Evolutionary conservation across 2,888 invertebrate species (phyloP).

Genomic region (Rhodophaea formosa): DNA sequence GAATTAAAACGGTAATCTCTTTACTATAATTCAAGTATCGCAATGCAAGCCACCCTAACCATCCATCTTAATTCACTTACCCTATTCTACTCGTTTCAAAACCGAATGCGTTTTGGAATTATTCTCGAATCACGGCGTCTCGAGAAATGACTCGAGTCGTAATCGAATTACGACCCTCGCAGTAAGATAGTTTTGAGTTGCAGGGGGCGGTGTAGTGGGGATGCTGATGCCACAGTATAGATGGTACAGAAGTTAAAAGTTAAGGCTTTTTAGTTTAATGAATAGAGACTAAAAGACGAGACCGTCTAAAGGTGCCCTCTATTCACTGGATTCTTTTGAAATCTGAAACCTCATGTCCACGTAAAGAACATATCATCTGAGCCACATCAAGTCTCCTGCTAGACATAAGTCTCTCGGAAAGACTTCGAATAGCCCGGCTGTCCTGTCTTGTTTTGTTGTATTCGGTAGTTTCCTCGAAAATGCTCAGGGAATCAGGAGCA

Average conservation of each 20-base stretch:
- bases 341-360: too few relatives aligned
- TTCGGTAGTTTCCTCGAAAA: too few relatives aligned
- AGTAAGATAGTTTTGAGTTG: constrained; percentile 54
- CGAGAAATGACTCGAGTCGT: constrained; percentile 64
- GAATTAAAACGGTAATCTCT: neutral
- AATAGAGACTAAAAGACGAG: too few relatives aligned
- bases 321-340: too few relatives aligned
- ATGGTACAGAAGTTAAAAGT: neutral
- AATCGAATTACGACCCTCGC: constrained; percentile 59
- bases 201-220: constrained; percentile 21
- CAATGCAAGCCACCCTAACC: constrained; percentile 30
- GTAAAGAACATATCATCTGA: too few relatives aligned
- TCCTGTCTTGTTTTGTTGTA: too few relatives aligned
- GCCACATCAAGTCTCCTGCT: too few relatives aligned
- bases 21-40: neutral
- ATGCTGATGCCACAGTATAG: constrained; percentile 10
- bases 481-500: too few relatives aligned
- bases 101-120: constrained; percentile 53
- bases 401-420: too few relatives aligned
- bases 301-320: too few relatives aligned
- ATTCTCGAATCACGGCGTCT: constrained; percentile 62
- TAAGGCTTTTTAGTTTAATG: too few relatives aligned
- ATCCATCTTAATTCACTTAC: constrained; percentile 71
- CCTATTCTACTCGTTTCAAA: constrained; percentile 49
- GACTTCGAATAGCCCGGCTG: too few relatives aligned